Base-by-base conservation (phyloP, 2,888 invertebrate species). In the Marronus borbonicus region DNA sequence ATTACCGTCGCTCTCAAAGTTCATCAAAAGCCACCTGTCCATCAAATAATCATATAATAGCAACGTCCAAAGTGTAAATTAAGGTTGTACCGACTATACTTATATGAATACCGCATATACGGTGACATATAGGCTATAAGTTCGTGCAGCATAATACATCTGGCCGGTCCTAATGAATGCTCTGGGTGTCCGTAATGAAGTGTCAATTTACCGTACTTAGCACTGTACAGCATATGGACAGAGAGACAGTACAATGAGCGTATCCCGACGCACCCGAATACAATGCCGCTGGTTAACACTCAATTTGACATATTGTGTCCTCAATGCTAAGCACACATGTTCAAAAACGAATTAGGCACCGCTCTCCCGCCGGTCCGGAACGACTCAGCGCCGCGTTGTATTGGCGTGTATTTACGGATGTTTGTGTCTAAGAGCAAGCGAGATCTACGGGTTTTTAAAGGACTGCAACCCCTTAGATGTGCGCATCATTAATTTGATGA, bases 301-400 rank as follows among this genome's bases (percentile, higher is more conserved):
- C 89, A 88, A 88, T 89, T 89, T 89, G 87, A 85, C 88, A 87
- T 88, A 88, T 88, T 88, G 88, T 88, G 80, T 78, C 80, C 77
- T 68, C 75, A 76, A 76, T 74, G 39, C 80, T 78, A 77, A 79
- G 77, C 79, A 78, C 81, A 82, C 82, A 82, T 82, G 82, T 82
- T 80, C 81, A 79, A 81, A 80, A 78, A 81, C 78, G 80, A 80
- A 81, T 81, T 81, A 81, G 78, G 77, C 49, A 28, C 8, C 12
- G 44, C 8, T 44, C 44, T 44, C 44, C 44, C 44, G 44, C 1
- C 44, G 44, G 7, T 14, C 39, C 8, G n/a, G 36, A 12, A 44
- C 44, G 10, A 44, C 12, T 44, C 44, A 44, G 44, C 44, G 44
- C 44, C 44, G 8, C 31, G 44, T 44, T 1, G 44, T 44, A 44